Conservation (phyloP, 2,888 invertebrate genomes). For the Chymomyza procnemis region DNA sequence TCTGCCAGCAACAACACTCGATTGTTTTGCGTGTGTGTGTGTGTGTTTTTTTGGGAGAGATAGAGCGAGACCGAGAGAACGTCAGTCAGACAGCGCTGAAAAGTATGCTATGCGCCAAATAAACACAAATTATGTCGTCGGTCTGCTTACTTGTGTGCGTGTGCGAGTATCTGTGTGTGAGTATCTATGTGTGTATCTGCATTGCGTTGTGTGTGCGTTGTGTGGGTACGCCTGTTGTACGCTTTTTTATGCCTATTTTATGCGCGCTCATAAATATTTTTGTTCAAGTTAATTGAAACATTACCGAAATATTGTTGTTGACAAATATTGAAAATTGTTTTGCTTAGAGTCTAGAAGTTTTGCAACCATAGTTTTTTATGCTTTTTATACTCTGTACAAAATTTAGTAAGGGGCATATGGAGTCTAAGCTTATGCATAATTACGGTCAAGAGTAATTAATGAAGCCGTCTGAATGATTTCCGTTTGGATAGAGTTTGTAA, state of each 20-base stretch:
- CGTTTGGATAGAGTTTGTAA: too few species aligned
- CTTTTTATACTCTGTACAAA: too few species aligned
- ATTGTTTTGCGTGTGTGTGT: constrained; percentile 45
- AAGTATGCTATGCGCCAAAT: constrained; percentile 60
- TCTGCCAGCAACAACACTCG: constrained; percentile 63
- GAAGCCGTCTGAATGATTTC: too few species aligned
- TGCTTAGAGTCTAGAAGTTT: background rate
- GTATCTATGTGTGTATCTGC: constrained; percentile 4
- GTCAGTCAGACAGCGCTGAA: constrained; percentile 38
- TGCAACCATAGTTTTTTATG: background rate
- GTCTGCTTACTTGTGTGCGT: constrained; percentile 1
- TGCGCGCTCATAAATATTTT: constrained; percentile 61
- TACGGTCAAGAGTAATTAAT: too few species aligned
- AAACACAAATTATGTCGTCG: constrained; percentile 62
- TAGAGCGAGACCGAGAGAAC: constrained; percentile 15
- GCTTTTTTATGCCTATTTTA: constrained; percentile 56
- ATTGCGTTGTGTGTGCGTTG: too few species aligned
- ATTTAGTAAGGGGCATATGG: too few species aligned
- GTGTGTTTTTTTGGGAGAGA: too few species aligned
- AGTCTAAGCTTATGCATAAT: too few species aligned
- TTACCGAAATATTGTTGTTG: constrained; percentile 62
- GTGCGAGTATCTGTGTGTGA: background rate
- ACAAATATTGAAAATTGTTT: constrained; percentile 55
- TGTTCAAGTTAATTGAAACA: constrained; percentile 68
- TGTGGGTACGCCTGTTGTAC: constrained; percentile 34